Evolutionary conservation across 2,888 invertebrate genomes (phyloP), one percentile per base, ranked within the genome.

Genomic region (Griposia aprilina): DNA sequence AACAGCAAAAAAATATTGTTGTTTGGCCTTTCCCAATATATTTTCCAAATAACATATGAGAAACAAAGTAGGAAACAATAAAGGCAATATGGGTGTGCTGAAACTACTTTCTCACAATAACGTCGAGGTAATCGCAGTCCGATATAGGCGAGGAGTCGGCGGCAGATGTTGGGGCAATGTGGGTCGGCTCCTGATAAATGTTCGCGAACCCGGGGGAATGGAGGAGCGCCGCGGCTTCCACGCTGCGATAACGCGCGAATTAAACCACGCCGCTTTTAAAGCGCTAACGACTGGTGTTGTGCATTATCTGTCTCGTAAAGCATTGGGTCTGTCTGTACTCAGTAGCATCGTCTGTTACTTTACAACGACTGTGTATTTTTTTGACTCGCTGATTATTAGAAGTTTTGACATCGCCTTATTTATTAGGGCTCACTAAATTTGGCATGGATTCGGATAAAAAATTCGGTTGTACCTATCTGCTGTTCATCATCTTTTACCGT

Each of bases 181-280:
- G 95, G 95, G 94, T 94, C 94, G 94, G 87, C 85, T 83, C 82
- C 93, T 96, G 96, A 96, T 95, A 95, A 95, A 96, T 95, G 94
- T 92, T 90, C 90, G 90, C 90, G 89, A 68, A 89, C 92, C 93
- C 93, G 87, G 88, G 91, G 93, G 94, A 93, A 93, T 92, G 92
- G 92, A 90, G 88, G 87, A 86, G 87, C 90, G 93, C 92, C 93
- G 90, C 90, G 90, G 91, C 90, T 90, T 90, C 91, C 90, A 89
- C 89, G 89, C 84, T 81, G 82, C 92, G 94, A 94, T 94, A 94
- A 94, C 90, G 83, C 90, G 85, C 85, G 89, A 92, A 92, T 92
- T 91, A 91, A 91, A 92, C 90, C 89, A 69, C 83, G 86, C 82
- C 87, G 87, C 90, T 89, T 88, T 92, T 89, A 88, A 89, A 86